A percentile compares a stretch with the other conserved stretches of the same genome.
Conservation (phyloP, 2,113 vertebrate genomes). For the Scomber scombrus region DNA sequence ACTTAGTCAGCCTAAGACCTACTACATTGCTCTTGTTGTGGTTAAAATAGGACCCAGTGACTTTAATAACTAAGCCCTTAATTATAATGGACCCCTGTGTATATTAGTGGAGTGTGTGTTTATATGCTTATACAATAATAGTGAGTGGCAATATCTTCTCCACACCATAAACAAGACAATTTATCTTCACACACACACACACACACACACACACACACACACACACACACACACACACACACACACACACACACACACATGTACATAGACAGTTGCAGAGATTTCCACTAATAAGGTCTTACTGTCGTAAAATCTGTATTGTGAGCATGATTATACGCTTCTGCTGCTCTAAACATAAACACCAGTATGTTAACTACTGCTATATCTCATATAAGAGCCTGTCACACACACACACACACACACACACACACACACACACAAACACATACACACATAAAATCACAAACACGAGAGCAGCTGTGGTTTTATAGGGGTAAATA, state of each 20-base stretch:
- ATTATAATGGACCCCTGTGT: slow-evolving; percentile 16
- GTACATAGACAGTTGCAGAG: no score
- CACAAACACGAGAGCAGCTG: slow-evolving; percentile 7
- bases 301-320: not conserved
- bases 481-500: not conserved
- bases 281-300: not conserved
- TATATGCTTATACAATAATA: not conserved
- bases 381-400: not conserved
- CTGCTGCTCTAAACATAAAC: slow-evolving; percentile 26
- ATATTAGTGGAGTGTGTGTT: not conserved
- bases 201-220: not conserved
- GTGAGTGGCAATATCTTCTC: slow-evolving; percentile 1
- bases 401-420: not conserved
- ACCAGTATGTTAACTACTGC: slow-evolving; percentile 3
- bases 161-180: not conserved
- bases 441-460: not conserved
- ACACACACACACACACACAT: no score
- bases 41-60: no score
- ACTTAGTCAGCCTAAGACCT: no score
- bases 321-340: not conserved
- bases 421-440: not conserved
- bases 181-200: not conserved
- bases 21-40: no score
- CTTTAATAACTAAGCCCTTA: slow-evolving; percentile 1
- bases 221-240: no score